These are phyloP conservation scores for Corythucha ciliata DNA, from an alignment of 2,888 invertebrate genomes.

Conservation along the genomic window DNA sequence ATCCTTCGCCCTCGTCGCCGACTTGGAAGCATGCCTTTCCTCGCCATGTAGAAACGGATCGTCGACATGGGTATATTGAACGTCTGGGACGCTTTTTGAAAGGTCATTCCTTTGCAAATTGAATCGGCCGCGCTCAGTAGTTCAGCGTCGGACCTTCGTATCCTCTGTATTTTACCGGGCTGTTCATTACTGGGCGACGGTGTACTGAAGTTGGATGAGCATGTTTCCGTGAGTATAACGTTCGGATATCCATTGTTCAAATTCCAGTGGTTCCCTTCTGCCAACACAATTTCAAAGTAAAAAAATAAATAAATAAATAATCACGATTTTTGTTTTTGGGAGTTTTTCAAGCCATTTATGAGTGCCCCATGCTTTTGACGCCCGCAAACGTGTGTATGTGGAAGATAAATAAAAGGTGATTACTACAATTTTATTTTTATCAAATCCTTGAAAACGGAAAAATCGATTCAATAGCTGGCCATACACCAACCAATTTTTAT, in stretches of 20 bases:
- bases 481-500: too few species aligned
- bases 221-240: slow-evolving; percentile 28
- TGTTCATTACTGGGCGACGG: slow-evolving; percentile 29
- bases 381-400: too few species aligned
- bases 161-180: slow-evolving; percentile 29
- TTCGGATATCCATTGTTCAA: slow-evolving; percentile 32
- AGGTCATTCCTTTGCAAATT: slow-evolving; percentile 77
- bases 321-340: too few species aligned
- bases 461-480: too few species aligned
- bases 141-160: slow-evolving; percentile 30
- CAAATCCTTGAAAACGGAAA: too few species aligned
- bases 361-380: too few species aligned
- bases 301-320: background rate
- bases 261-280: slow-evolving; percentile 29
- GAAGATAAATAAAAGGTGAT: too few species aligned
- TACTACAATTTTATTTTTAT: too few species aligned
- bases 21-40: slow-evolving; percentile 70
- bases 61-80: slow-evolving; percentile 82
- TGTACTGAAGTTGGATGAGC: slow-evolving; percentile 27
- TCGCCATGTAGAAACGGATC: slow-evolving; percentile 78
- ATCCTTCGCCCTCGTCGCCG: slow-evolving; percentile 59
- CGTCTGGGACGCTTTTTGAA: slow-evolving; percentile 77
- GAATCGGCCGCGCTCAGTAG: slow-evolving; percentile 52
- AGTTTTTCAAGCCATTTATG: too few species aligned
- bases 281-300: background rate